Evolutionary conservation across 2,888 invertebrate genomes (phyloP), one percentile per base, ranked within the genome.

Genomic region (Philopedon plagiatum): DNA sequence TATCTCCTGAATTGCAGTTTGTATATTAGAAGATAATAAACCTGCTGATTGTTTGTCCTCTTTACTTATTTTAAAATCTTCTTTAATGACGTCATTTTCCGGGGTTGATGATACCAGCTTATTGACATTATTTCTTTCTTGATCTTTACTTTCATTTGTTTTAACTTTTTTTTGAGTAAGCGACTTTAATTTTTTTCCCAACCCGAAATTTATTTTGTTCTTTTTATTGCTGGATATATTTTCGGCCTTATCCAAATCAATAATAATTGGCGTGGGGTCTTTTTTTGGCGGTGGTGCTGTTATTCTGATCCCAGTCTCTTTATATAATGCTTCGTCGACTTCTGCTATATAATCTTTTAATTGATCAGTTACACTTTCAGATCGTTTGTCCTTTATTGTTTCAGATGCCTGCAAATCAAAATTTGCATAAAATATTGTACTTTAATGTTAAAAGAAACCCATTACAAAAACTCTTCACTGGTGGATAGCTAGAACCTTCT

Each of bases 1-100:
- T 23, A 89, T 85, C 79, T 87, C 87, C 73, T 86, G 84, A 23
- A 89, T 88, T 15, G 87, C 86, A 54, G 87, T 87, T 82, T 88
- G 88, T 72, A 89, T 88, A 80, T 84, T 85, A 81, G 57, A 81
- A 62, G 67, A 73, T 19, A 57, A 37, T 13, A 76, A 44, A 58
- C 54, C 65, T 32, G 61, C 15, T 19, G 64, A 44, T 19, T 71
- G 15, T 51, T 79, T 87, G 86, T 75, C 66, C 9, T 15, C 34
- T 58, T 23, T n/a, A 1, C 19, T 15, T 39, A 26, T 37, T 41
- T 41, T 29, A 15, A 29, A 18, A 23, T 23, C 15, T 9, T 23
- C 1, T 11, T 41, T 39, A 26, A 8, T 1, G 15, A 9, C 8
- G 9, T 29, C 26, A 41, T 41, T 23, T 51, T 51, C 39, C 7